Evolutionary conservation across 1,140 invertebrate genomes (phyloP).

Genomic region (Drosophila subobscura): DNA sequence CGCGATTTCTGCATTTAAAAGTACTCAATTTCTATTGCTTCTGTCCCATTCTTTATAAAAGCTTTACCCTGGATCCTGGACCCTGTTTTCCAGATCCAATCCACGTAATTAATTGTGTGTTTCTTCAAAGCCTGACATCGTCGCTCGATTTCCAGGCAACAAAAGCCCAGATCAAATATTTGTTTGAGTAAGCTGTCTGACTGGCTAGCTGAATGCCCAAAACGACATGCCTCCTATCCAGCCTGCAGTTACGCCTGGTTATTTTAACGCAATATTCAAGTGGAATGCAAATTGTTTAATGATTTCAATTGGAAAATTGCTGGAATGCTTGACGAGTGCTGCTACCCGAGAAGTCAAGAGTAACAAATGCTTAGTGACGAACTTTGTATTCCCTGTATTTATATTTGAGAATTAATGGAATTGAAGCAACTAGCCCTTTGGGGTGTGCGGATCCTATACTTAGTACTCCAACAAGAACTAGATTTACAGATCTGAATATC

Average conservation of each 20-base stretch:
- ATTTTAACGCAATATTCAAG: constrained; percentile 83
- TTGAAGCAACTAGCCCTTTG: neutral
- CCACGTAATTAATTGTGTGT: constrained; percentile 79
- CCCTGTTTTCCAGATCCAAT: constrained; percentile 10
- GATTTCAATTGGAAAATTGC: constrained; percentile 83
- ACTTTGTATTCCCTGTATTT: constrained; percentile 15
- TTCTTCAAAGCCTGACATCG: constrained; percentile 70
- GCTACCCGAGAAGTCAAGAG: constrained; percentile 54
- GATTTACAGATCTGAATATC: too few species aligned
- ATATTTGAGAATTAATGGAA: too few species aligned
- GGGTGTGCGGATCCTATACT: too few species aligned
- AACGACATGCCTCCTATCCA: constrained; percentile 53
- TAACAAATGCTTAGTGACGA: constrained; percentile 1
- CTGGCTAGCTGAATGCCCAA: constrained; percentile 35
- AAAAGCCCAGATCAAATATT: constrained; percentile 70
- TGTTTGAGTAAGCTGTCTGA: constrained; percentile 63
- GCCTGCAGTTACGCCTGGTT: constrained; percentile 43
- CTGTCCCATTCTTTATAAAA: constrained; percentile 26
- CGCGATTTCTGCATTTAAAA: constrained; percentile 67
- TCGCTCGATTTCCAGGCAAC: constrained; percentile 77
- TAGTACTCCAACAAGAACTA: too few species aligned
- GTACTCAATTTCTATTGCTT: constrained; percentile 54
- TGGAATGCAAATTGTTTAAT: constrained; percentile 83
- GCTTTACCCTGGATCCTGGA: neutral
- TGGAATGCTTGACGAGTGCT: constrained; percentile 75